phyloP scores from a whole-genome alignment of 2,888 invertebrate species.

The Pseudococcus longispinus region DNA sequence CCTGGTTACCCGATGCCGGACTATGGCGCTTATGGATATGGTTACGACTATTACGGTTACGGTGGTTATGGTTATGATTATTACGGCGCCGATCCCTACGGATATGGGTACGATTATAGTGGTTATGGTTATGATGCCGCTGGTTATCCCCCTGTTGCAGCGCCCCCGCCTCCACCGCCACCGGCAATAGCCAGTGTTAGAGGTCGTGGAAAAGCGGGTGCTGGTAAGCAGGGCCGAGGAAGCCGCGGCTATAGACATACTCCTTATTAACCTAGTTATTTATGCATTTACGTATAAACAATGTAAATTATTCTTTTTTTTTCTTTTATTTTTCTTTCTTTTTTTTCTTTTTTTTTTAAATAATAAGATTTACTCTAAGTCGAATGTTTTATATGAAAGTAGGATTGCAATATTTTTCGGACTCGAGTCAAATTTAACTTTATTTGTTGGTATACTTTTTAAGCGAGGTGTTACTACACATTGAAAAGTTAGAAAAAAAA shows the following conservation, averaged over 20 bases:
- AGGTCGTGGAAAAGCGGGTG: conserved; percentile 51
- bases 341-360: background rate
- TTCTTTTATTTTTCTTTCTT: too few species aligned
- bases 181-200: conserved; percentile 42
- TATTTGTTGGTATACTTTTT: background rate
- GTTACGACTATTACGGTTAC: conserved; percentile 78
- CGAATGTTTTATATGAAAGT: conserved; percentile 27
- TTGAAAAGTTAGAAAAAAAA: background rate
- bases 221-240: conserved; percentile 52
- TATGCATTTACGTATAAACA: background rate
- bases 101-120: conserved; percentile 56
- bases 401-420: conserved; percentile 21
- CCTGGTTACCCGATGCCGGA: conserved; percentile 58
- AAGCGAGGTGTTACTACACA: background rate
- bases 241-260: conserved; percentile 55
- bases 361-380: conserved; percentile 2
- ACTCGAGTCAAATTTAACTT: background rate
- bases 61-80: conserved; percentile 64
- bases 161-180: conserved; percentile 52
- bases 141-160: conserved; percentile 54
- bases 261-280: conserved; percentile 47
- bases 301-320: background rate
- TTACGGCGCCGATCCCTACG: conserved; percentile 56
- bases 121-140: conserved; percentile 55
- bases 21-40: conserved; percentile 70